Evolutionary conservation across 2,113 vertebrate genomes (phyloP).

Genomic region (Pelobates fuscus): DNA sequence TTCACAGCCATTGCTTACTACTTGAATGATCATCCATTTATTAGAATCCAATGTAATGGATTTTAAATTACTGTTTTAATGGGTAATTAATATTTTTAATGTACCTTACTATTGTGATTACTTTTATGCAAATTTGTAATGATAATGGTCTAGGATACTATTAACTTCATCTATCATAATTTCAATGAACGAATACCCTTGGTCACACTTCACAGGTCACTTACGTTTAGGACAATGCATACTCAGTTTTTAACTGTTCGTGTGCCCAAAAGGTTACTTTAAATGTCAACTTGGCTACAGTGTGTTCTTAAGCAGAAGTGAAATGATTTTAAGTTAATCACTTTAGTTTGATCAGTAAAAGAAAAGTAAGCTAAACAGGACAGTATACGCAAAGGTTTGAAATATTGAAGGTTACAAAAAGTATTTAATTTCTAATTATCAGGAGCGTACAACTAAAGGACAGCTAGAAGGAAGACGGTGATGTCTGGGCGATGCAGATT

Average conservation of each 20-base stretch:
- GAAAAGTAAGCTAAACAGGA: too few species aligned
- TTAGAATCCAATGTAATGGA: slow-evolving; percentile 54
- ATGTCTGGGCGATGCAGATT: too few species aligned
- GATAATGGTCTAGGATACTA: slow-evolving; percentile 55
- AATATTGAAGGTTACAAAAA: too few species aligned
- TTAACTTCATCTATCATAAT: slow-evolving; percentile 54
- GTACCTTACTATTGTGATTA: slow-evolving; percentile 51
- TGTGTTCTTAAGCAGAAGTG: too few species aligned
- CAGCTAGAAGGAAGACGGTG: too few species aligned
- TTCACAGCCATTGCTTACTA: slow-evolving; percentile 5
- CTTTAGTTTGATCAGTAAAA: too few species aligned
- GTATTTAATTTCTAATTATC: too few species aligned
- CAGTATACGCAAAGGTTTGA: too few species aligned
- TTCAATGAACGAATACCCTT: slow-evolving; percentile 54
- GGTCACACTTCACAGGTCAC: slow-evolving; percentile 55
- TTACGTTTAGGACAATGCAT: slow-evolving; percentile 4
- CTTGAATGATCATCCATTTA: slow-evolving; percentile 52
- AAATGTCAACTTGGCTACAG: too few species aligned
- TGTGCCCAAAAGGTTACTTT: too few species aligned
- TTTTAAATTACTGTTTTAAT: slow-evolving; percentile 60
- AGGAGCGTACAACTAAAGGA: too few species aligned
- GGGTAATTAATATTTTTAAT: slow-evolving; percentile 60
- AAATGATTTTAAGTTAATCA: too few species aligned
- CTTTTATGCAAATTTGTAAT: slow-evolving; percentile 59
- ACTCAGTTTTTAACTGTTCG: slow-evolving; percentile 7